phyloP scores from a whole-genome alignment of 2,113 vertebrate species.

The Eidolon helvum region DNA sequence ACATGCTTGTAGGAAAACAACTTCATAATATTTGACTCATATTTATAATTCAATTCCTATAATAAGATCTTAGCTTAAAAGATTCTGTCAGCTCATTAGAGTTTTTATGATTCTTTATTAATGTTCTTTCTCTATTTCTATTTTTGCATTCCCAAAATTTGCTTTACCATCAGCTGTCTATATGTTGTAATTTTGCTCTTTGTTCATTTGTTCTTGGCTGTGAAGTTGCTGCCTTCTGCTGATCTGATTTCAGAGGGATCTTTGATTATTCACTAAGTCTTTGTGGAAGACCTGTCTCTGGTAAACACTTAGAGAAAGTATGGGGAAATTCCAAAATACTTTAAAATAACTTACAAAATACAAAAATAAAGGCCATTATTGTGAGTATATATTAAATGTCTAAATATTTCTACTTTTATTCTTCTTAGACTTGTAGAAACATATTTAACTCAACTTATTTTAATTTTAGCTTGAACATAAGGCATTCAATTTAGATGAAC shows the following conservation, averaged over 20 bases:
- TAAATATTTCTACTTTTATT: neutral
- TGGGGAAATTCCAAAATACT: neutral
- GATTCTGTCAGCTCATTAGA: neutral
- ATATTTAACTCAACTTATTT: neutral
- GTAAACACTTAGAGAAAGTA: neutral
- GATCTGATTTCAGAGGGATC: neutral
- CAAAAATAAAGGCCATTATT: neutral
- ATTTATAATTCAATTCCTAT: neutral
- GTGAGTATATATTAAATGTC: neutral
- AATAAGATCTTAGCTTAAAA: neutral
- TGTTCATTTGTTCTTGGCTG: neutral
- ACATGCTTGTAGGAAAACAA: neutral
- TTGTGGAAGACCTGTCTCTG: neutral
- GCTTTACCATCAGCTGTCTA: neutral
- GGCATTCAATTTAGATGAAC: neutral
- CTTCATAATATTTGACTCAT: neutral
- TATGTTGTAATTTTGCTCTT: neutral
- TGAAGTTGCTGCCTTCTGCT: neutral
- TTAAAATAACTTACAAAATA: neutral
- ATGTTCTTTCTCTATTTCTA: neutral
- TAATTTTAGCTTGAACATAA: neutral
- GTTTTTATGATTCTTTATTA: neutral
- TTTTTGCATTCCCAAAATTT: neutral
- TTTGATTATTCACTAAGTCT: neutral
- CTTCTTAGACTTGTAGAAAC: neutral